Conservation (phyloP, 2,888 invertebrate species). For the Volucella bombylans region DNA sequence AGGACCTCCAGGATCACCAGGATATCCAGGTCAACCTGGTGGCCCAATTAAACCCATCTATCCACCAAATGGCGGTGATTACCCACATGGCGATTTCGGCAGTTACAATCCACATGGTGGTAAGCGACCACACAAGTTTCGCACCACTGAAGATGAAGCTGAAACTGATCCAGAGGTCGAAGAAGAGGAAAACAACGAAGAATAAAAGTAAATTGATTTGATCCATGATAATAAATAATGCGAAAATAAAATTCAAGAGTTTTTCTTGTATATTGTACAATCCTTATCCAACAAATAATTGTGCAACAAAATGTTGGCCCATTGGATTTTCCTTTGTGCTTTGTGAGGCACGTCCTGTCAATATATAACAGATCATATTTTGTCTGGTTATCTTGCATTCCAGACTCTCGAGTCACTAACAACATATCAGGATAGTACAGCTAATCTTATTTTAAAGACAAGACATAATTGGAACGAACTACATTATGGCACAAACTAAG, state of each 20-base stretch:
- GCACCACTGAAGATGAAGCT: conserved; percentile 20
- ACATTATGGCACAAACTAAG: no score
- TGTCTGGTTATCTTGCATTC: no score
- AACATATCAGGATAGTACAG: no score
- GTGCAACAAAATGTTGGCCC: background rate
- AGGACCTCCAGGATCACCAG: conserved; percentile 31
- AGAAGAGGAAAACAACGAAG: background rate
- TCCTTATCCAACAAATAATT: no score
- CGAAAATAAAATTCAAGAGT: no score
- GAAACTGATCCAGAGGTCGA: background rate
- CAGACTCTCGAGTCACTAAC: no score
- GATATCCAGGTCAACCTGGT: background rate
- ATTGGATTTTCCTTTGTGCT: fast-evolving
- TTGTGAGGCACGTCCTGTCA: no score
- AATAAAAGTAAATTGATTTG: conserved; percentile 1
- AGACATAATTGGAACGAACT: no score
- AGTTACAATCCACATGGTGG: conserved; percentile 22
- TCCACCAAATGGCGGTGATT: background rate
- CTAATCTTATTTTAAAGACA: no score
- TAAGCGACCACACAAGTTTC: conserved; percentile 28
- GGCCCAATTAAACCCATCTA: conserved; percentile 3
- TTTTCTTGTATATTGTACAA: no score
- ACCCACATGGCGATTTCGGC: conserved; percentile 15
- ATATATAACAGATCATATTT: no score
- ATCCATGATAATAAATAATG: background rate